Evolutionary conservation across 2,797 vertebrate species (phyloP).

Genomic region (Pseudotriccus pelzelni): DNA sequence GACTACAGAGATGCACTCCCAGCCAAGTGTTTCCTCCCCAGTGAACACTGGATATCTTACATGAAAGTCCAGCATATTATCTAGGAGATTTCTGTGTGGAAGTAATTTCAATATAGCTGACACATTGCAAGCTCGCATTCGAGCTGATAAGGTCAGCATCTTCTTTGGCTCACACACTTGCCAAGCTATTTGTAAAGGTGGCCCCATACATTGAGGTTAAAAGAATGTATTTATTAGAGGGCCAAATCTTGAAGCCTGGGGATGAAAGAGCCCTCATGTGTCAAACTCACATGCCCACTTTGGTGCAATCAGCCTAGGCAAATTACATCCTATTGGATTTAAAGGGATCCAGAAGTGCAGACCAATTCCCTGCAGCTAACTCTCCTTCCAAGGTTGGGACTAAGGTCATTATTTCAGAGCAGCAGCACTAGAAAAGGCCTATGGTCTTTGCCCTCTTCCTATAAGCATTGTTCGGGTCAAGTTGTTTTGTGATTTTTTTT

Average conservation of each 20-base stretch:
- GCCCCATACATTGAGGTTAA: background rate
- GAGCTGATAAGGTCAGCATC: constrained; percentile 17
- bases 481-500: background rate
- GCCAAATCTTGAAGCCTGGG: background rate
- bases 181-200: constrained; percentile 38
- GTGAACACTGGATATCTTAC: background rate
- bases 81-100: background rate
- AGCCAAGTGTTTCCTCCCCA: background rate
- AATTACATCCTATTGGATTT: background rate
- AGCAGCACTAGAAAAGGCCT: background rate
- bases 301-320: background rate
- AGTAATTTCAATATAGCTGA: background rate
- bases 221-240: background rate
- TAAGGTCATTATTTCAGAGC: background rate
- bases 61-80: background rate
- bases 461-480: background rate
- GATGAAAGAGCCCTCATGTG: background rate
- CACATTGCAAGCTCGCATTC: background rate
- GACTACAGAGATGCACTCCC: background rate
- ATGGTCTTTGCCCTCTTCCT: background rate
- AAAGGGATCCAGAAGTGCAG: background rate
- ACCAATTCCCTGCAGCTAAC: background rate
- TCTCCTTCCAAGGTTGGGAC: background rate
- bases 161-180: constrained; percentile 12
- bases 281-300: background rate